These are phyloP conservation scores for Aegypius monachus DNA, from an alignment of 2,113 vertebrate species.

Conservation along the genomic window DNA sequence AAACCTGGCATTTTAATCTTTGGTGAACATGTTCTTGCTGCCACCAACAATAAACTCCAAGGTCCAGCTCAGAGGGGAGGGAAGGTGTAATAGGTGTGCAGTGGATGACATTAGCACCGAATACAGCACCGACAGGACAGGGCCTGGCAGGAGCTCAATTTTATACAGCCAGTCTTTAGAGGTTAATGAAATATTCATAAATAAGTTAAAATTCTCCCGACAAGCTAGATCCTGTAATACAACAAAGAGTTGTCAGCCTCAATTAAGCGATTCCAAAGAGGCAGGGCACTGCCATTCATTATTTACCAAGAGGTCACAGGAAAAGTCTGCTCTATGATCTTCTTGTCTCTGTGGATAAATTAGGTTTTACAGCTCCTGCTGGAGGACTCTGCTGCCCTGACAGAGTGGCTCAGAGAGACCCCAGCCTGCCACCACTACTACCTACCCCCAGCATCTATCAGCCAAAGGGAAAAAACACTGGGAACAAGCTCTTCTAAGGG, in stretches of 20 bases:
- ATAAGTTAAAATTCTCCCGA: constrained; percentile 57
- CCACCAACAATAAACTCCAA: neutral
- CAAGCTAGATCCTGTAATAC: constrained; percentile 59
- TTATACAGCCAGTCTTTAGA: constrained; percentile 43
- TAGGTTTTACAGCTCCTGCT: neutral
- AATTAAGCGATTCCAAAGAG: constrained; percentile 46
- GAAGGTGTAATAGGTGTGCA: neutral
- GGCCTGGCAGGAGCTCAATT: neutral
- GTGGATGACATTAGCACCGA: neutral
- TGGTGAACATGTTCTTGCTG: constrained; percentile 23
- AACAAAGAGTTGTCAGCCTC: constrained; percentile 60
- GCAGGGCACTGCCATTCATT: constrained; percentile 33
- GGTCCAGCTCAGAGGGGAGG: neutral
- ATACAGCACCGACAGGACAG: constrained; percentile 23
- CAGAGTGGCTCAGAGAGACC: neutral
- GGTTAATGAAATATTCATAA: constrained; percentile 64
- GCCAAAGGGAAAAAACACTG: neutral
- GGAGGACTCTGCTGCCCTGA: neutral
- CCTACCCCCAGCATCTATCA: neutral
- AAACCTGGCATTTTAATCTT: constrained; percentile 43
- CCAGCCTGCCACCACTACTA: neutral
- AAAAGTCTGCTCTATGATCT: constrained; percentile 22
- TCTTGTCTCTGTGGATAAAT: neutral
- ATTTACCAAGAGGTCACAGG: constrained; percentile 44
- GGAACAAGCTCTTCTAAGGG: neutral